Evolutionary conservation across 2,797 vertebrate genomes (phyloP).

Genomic region (Xiphorhynchus erythropygius): DNA sequence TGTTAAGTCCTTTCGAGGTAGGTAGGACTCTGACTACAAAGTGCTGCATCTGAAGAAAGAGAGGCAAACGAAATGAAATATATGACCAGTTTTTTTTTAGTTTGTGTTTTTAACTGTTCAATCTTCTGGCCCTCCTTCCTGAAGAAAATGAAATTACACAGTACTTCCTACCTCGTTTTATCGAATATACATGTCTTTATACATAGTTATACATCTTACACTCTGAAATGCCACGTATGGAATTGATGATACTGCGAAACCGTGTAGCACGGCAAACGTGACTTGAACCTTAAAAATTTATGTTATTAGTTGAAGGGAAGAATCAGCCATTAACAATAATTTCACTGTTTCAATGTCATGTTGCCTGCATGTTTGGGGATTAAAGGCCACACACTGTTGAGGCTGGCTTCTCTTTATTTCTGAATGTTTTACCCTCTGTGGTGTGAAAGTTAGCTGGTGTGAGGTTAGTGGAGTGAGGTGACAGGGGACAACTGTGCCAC

Average conservation of each 20-base stretch:
- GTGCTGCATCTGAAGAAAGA: neutral
- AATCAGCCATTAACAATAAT: neutral
- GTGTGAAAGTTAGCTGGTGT: neutral
- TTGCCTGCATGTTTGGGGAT: neutral
- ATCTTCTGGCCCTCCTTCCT: neutral
- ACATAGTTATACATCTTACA: neutral
- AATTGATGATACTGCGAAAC: neutral
- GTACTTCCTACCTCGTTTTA: neutral
- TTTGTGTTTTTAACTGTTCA: neutral
- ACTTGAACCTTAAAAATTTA: neutral
- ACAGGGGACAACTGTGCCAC: neutral
- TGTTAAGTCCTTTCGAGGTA: neutral
- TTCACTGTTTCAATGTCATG: neutral
- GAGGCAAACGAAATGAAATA: neutral
- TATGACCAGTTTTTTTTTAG: neutral
- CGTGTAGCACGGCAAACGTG: neutral
- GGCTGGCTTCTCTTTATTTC: neutral
- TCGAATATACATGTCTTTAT: neutral
- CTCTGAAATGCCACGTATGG: neutral
- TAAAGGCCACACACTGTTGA: neutral
- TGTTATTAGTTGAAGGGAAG: neutral
- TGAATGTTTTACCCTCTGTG: neutral
- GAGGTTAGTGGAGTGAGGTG: neutral
- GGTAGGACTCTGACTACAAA: neutral
- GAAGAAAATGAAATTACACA: neutral